Evolutionary conservation across 2,797 vertebrate species (phyloP), one percentile per base, ranked within the genome.

Genomic region (Takifugu ocellatus): DNA sequence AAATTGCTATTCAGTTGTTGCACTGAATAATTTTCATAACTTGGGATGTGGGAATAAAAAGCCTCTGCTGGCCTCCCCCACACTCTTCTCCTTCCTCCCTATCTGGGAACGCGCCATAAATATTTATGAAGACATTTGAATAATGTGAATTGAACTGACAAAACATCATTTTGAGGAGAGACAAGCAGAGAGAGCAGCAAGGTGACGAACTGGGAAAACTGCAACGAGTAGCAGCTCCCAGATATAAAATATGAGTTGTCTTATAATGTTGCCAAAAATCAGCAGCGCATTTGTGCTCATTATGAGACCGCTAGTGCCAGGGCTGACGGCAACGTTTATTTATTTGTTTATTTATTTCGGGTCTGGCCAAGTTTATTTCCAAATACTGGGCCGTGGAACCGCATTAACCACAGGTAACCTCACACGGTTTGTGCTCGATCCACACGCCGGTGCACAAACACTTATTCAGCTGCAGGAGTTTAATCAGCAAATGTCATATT

Each of bases 51-150:
- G 69, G 69, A 81, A 74, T 68, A 73, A 55, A 68, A 74, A 74
- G 63, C 61, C 59, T 84, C 64, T 31, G 2, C 49, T 64, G 73
- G 67, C 70, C 74, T 77, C 66, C 71, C 70, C 72, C 64, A 66
- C 66, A 62, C 39, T 47, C 25, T 44, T 52, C 46, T 66, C 42
- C 53, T 59, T 66, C 49, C 63, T 68, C 58, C 62, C 73, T 58
- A 68, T 82, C 65, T 69, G 61, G 56, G 61, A 75, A 61, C 67
- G 59, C 12, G 0, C 26, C 68, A 87, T 88, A 72, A 72, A 88
- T 88, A 88, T 88, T 76, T 85, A 87, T 88, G 74, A 79, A 31
- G 16, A 33, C 21, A 81, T 88, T 86, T 88, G 81, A 86, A 88
- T 87, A 85, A 86, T 86, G 71, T 65, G 80, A 82, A 82, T 74